A percentile compares a stretch with the other conserved stretches of the same genome.
Evolutionary conservation across 2,888 invertebrate genomes (phyloP).

Genomic region (Polymixis lichenea): DNA sequence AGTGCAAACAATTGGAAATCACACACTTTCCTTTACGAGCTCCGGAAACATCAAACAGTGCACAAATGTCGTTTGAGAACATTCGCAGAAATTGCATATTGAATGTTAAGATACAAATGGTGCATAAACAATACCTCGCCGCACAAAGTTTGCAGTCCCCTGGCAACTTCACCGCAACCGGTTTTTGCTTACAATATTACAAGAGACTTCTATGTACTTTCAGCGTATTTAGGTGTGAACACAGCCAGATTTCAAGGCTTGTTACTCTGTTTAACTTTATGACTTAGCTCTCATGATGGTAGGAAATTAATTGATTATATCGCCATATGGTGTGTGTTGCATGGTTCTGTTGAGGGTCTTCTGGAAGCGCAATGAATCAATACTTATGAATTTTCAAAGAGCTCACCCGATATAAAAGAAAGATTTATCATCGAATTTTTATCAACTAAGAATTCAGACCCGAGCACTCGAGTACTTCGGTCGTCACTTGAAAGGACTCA

Average conservation of each 20-base stretch:
- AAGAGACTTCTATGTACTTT: constrained; percentile 41
- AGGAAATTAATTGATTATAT: not conserved
- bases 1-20: constrained; percentile 17
- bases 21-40: constrained; percentile 37
- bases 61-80: constrained; percentile 50
- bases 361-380: not conserved
- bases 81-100: constrained; percentile 61
- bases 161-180: constrained; percentile 40
- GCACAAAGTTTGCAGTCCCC: constrained; percentile 26
- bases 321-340: not conserved
- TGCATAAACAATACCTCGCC: constrained; percentile 57
- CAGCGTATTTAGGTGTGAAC: constrained; percentile 32
- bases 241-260: constrained; percentile 15
- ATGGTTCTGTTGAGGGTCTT: not conserved
- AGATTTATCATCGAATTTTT: not conserved
- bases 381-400: not conserved
- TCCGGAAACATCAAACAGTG: constrained; percentile 53
- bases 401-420: not conserved
- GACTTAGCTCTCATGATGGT: not conserved
- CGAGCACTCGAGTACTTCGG: not conserved
- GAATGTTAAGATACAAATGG: constrained; percentile 58
- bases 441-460: not conserved
- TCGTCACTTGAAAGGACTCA: not conserved
- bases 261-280: constrained; percentile 22
- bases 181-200: constrained; percentile 52